Evolutionary conservation across 2,888 invertebrate species (phyloP), one percentile per base, ranked within the genome.

Genomic region (Monopis laevigella): DNA sequence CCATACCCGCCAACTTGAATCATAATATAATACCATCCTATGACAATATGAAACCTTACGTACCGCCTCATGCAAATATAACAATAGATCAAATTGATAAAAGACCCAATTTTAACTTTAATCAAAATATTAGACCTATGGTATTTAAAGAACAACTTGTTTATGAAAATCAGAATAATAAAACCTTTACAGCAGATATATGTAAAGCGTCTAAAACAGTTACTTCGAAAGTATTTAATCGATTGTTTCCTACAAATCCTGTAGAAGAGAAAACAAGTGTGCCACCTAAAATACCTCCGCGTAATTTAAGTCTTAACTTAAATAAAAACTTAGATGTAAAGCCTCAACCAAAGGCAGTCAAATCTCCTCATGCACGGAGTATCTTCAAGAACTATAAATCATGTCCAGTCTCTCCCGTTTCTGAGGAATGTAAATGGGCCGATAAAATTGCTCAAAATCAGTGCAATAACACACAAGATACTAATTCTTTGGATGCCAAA

Each of bases 361-460:
- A 80, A 49, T 63, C 75, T 0, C 14, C 16, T 2, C 73, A 66
- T 19, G 59, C 70, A 7, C 61, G 82, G 10, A 85, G 86, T 51
- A 86, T 86, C 41, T 74, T 86, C 35, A 86, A 86, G 49, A 85
- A 86, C 51, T 86, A 89, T 48, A 90, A 91, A 53, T 91, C 91
- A 3, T 86, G 92, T 49, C 92, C 92, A 0, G 90, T 92, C 0
- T 91, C 91, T 0, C 92, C 92, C 0, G 91, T 92, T 0, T 90
- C 88, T 40, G 92, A 92, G 56, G 91, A 92, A 56, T 83, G 88
- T 26, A 87, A 87, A 57, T 86, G 86, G 86, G 70, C 78, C 1
- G 82, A 83, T 43, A 74, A 78, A 53, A 68, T 62, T 21, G 63
- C 68, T 1, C 67, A 51, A 59, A 71, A 49, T 39, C 51, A 53